These are phyloP conservation scores for Sebastes iracundus DNA, from an alignment of 2,797 vertebrate species.

Conservation along the genomic window DNA sequence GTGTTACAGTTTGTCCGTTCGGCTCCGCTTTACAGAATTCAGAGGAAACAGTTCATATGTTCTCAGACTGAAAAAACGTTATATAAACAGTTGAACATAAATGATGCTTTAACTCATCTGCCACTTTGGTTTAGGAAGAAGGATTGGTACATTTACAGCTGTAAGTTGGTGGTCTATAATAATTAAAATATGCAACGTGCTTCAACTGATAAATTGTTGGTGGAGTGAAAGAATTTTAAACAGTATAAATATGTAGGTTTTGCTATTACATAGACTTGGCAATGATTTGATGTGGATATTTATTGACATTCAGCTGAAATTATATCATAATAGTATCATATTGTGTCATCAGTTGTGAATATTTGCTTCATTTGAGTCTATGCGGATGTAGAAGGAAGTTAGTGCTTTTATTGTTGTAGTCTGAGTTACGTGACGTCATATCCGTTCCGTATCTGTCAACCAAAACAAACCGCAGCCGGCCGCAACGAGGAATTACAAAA, in stretches of 20 bases:
- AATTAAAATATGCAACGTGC: not conserved
- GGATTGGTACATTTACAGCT: not conserved
- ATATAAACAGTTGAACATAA: not conserved
- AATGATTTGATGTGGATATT: not conserved
- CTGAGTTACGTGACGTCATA: no score
- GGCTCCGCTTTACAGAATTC: not conserved
- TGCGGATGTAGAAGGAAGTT: fast-evolving
- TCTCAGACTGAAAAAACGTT: not conserved
- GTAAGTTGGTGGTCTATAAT: not conserved
- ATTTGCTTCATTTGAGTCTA: no score
- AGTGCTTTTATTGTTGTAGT: no score
- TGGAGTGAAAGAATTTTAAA: not conserved
- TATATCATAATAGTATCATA: not conserved
- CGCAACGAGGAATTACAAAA: fast-evolving
- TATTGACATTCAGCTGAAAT: not conserved
- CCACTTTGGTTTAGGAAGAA: not conserved
- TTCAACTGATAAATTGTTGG: not conserved
- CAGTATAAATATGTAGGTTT: not conserved
- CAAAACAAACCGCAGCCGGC: no score
- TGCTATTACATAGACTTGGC: not conserved
- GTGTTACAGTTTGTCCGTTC: not conserved
- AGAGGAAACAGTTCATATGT: not conserved
- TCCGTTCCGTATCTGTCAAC: no score
- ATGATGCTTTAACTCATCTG: not conserved
- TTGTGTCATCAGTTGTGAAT: not conserved